Conservation (phyloP, 30 jellyfish, hydroid and myxozoan species). For the Pseudorhiza aurosa region DNA sequence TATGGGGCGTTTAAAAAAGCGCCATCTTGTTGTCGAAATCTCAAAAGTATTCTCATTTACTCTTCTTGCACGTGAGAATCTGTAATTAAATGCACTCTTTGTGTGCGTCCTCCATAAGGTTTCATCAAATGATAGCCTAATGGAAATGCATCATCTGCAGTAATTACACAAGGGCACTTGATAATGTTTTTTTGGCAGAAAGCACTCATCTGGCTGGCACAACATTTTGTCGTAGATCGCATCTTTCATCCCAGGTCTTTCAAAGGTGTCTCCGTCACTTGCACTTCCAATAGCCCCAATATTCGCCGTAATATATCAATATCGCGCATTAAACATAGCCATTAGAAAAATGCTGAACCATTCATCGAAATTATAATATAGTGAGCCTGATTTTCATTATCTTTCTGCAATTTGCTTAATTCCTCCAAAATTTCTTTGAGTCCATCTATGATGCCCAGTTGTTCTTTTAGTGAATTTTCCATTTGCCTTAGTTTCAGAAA, state of each 20-base stretch:
- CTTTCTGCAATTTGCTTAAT: too few species aligned
- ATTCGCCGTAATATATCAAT: constrained; percentile 31
- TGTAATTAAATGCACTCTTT: constrained; percentile 34
- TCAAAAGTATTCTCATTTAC: constrained; percentile 68
- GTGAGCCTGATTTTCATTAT: too few species aligned
- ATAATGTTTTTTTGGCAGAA: constrained; percentile 51
- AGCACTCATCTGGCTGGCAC: constrained; percentile 14
- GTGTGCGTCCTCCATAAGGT: constrained; percentile 47
- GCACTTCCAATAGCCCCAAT: constrained; percentile 57
- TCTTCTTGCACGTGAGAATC: constrained; percentile 66
- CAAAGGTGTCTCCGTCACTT: constrained; percentile 53
- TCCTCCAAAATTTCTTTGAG: too few species aligned
- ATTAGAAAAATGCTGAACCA: constrained; percentile 56
- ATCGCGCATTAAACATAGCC: constrained; percentile 67
- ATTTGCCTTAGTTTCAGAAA: too few species aligned
- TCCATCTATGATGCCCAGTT: too few species aligned
- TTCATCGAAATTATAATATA: constrained; percentile 34
- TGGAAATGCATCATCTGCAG: constrained; percentile 72
- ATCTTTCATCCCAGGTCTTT: constrained; percentile 23
- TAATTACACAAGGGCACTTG: constrained; percentile 49
- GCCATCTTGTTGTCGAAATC: constrained; percentile 47
- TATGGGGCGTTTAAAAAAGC: constrained; percentile 54
- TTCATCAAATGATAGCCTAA: constrained; percentile 45
- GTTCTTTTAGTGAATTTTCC: too few species aligned
- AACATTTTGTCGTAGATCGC: constrained; percentile 2